These are phyloP conservation scores for Hyperoplus lanceolatus DNA, from an alignment of 2,797 vertebrate species.

Conservation along the genomic window DNA sequence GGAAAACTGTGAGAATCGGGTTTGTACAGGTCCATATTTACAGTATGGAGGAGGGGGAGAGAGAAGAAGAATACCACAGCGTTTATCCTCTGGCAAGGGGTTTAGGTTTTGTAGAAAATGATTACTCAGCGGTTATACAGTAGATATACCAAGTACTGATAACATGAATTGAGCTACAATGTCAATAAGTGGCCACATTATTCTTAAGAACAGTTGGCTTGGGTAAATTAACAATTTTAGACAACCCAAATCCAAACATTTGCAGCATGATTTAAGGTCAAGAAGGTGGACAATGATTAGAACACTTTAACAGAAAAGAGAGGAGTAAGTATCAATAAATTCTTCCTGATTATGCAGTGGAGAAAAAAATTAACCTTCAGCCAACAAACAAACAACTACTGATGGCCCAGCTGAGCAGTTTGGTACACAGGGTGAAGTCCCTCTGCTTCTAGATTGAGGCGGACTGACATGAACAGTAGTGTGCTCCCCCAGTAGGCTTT, in stretches of 20 bases:
- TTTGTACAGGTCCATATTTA: conserved; percentile 66
- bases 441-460: conserved; percentile 55
- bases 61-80: conserved; percentile 45
- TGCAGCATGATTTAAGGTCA: conserved; percentile 2
- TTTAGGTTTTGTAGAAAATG: conserved; percentile 47
- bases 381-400: conserved; percentile 30
- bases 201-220: conserved; percentile 20
- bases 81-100: conserved; percentile 48
- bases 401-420: conserved; percentile 40
- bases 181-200: conserved; percentile 31
- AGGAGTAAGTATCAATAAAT: conserved; percentile 12
- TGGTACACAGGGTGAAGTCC: conserved; percentile 15
- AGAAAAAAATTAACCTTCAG: conserved; percentile 28
- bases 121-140: conserved; percentile 42
- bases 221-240: conserved; percentile 9
- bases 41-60: conserved; percentile 30
- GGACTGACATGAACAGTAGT: conserved; percentile 63
- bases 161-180: conserved; percentile 26
- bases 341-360: conserved; percentile 12
- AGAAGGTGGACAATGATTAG: conserved; percentile 3
- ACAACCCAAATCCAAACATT: not conserved
- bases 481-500: conserved; percentile 63
- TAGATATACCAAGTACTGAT: conserved; percentile 25
- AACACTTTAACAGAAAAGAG: conserved; percentile 5
- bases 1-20: conserved; percentile 56